Evolutionary conservation across 2,888 invertebrate species (phyloP).

Genomic region (Morpho helenor): DNA sequence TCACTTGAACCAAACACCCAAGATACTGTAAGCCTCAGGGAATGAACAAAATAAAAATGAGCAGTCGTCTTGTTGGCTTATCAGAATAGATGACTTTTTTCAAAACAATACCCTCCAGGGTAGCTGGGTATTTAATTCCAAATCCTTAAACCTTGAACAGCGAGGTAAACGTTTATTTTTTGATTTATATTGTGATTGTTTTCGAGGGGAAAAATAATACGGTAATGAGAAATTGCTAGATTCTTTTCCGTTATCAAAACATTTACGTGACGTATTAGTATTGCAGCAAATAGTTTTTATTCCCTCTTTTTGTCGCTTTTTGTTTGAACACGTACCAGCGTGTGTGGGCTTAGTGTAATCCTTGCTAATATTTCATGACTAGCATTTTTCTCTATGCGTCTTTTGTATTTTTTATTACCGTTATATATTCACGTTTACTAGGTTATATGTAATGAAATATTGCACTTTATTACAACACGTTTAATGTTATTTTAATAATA

Average conservation of each 20-base stretch:
- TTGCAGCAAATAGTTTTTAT: constrained; percentile 40
- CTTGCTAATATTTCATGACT: constrained; percentile 22
- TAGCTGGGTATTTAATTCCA: constrained; percentile 48
- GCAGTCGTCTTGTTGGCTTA: constrained; percentile 73
- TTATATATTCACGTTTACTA: not conserved
- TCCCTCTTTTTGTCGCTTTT: constrained; percentile 41
- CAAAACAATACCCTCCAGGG: constrained; percentile 58
- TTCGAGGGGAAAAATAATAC: constrained; percentile 22
- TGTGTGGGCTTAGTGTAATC: constrained; percentile 53
- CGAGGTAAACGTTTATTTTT: constrained; percentile 29
- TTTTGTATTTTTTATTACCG: not conserved
- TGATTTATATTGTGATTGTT: constrained; percentile 31
- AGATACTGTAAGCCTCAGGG: constrained; percentile 68
- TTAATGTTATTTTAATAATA: not conserved
- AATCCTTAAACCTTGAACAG: constrained; percentile 38
- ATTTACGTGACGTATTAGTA: constrained; percentile 46
- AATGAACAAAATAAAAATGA: constrained; percentile 76
- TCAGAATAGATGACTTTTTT: constrained; percentile 75
- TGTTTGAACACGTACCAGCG: constrained; percentile 50
- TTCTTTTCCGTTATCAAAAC: constrained; percentile 32
- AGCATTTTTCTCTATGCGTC: constrained; percentile 2
- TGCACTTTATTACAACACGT: no score
- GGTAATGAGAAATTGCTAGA: constrained; percentile 27
- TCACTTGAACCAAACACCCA: constrained; percentile 38
- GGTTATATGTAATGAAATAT: no score